phyloP scores from a whole-genome alignment of 2,888 invertebrate genomes.

The Folsomia candida region DNA sequence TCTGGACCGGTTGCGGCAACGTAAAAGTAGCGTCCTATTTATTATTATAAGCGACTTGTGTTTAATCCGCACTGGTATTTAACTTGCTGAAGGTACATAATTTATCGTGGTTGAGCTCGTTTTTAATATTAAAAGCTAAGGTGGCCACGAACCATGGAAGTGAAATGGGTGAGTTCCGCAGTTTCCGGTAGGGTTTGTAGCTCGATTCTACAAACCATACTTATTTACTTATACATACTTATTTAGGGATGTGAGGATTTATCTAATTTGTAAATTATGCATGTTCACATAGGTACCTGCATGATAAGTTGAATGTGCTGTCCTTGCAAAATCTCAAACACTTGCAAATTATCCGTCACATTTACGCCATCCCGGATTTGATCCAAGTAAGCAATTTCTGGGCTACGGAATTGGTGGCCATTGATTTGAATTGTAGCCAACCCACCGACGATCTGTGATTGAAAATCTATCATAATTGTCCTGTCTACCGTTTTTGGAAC shows the following conservation, averaged over 20 bases:
- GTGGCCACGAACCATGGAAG: constrained; percentile 27
- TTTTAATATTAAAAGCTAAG: no score
- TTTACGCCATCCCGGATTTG: constrained; percentile 23
- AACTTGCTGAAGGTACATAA: no score
- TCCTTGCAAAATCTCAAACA: constrained; percentile 34
- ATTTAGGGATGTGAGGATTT: background rate
- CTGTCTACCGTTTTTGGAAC: constrained; percentile 26
- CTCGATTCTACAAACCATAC: background rate
- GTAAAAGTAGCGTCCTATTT: constrained; percentile 30
- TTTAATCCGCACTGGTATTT: no score
- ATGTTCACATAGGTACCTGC: constrained; percentile 18
- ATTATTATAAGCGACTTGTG: no score
- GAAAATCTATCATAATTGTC: constrained; percentile 23
- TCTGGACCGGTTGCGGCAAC: constrained; percentile 39
- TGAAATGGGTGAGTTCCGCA: constrained; percentile 42
- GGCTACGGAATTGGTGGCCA: constrained; percentile 32
- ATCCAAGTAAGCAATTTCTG: constrained; percentile 22
- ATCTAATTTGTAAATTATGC: constrained; percentile 21
- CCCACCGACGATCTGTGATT: constrained; percentile 2
- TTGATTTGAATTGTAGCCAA: constrained; percentile 17
- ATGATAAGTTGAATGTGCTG: constrained; percentile 33
- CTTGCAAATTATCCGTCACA: constrained; percentile 30
- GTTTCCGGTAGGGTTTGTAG: background rate
- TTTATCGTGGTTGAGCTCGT: no score
- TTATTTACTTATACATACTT: background rate